These are phyloP conservation scores for Machimus atricapillus DNA, from an alignment of 2,888 invertebrate genomes.

Conservation along the genomic window DNA sequence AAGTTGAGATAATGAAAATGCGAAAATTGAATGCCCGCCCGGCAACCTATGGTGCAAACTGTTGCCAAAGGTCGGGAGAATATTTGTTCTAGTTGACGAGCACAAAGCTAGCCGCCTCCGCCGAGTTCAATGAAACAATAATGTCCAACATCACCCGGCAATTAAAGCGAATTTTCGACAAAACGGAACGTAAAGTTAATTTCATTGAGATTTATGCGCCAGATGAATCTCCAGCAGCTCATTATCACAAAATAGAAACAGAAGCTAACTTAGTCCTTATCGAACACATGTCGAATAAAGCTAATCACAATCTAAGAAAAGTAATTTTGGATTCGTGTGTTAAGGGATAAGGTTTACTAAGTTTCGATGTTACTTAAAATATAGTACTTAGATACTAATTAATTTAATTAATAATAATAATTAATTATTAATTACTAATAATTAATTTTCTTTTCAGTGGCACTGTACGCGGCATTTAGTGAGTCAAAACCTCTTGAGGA, in stretches of 20 bases:
- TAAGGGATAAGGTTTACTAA: neutral
- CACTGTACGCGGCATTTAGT: conserved; percentile 32
- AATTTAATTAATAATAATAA: neutral
- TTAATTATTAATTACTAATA: too few species aligned
- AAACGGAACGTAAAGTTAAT: neutral
- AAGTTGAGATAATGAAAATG: neutral
- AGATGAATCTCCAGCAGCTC: neutral
- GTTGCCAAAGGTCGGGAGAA: neutral
- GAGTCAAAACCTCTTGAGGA: conserved; percentile 56
- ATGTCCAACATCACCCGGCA: neutral
- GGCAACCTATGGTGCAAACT: neutral
- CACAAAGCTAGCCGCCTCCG: neutral
- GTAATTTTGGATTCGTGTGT: neutral
- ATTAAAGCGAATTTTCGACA: neutral
- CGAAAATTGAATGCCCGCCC: neutral
- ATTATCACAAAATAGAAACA: neutral
- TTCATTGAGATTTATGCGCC: neutral
- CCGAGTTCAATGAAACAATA: neutral
- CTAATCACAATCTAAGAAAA: neutral
- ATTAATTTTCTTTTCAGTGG: conserved; percentile 36
- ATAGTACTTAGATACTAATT: neutral
- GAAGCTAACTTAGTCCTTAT: neutral
- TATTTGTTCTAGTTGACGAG: neutral
- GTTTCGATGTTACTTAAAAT: neutral
- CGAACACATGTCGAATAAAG: neutral